Evolutionary conservation across 2,113 vertebrate genomes (phyloP), one percentile per base, ranked within the genome.

Genomic region (Saguinus imperator): DNA sequence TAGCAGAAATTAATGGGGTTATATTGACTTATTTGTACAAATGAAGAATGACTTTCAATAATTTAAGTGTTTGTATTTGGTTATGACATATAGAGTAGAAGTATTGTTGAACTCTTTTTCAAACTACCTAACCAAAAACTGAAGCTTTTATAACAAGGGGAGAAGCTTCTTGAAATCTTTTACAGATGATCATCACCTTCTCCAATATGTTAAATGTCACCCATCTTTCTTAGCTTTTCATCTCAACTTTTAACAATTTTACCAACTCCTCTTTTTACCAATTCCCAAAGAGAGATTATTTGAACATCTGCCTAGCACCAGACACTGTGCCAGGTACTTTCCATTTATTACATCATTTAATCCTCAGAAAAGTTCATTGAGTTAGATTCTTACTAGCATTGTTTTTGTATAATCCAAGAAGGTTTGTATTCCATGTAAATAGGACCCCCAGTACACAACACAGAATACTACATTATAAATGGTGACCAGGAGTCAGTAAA

Each of bases 241-340:
- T 87, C 25, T 87, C 52, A 76, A 61, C 61, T 91, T 94, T 84
- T 68, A 86, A 89, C 7, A 87, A 73, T 55, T 96, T 88, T 52
- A 61, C 32, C 58, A 87, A 82, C 20, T 43, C n/a, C 40, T 86
- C 48, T 48, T 50, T 55, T 52, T 12, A 70, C 16, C 35, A 91
- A 55, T 37, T 96, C 25, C 25, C 64, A 87, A 85, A 96, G 35
- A 83, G 10, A 94, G 73, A 87, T 58, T 73, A 86, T 96, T 89
- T 70, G 35, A 95, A 35, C 40, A 43, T 79, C 48, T 50, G 68
- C 40, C 18, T 87, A 76, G 23, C 25, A 55, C 43, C 25, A 73
- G 37, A 52, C 21, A 58, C 32, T 70, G 48, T 77, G 55, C 20
- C 83, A 87, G 8, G 23, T 84, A 85, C 58, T 87, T 91, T 93